A percentile compares a stretch with the other conserved stretches of the same genome.
These are phyloP conservation scores for Sitodiplosis mosellana DNA, from an alignment of 1,140 invertebrate species.

Conservation along the genomic window DNA sequence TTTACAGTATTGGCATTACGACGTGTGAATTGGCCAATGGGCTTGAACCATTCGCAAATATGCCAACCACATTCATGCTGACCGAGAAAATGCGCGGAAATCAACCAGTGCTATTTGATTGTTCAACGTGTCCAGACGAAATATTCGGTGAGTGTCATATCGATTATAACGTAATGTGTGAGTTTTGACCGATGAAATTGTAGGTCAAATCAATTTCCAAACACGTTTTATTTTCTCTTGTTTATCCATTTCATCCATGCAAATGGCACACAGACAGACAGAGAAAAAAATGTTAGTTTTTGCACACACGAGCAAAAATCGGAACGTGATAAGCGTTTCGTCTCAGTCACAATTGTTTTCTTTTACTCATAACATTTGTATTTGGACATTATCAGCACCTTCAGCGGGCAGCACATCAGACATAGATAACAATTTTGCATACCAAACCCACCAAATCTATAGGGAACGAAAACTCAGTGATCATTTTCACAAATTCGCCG, in stretches of 20 bases:
- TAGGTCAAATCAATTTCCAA: too few relatives aligned
- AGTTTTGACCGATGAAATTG: too few relatives aligned
- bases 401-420: constrained; percentile 9
- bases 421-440: constrained; percentile 7
- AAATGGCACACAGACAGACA: too few relatives aligned
- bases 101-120: constrained; percentile 57
- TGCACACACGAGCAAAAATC: too few relatives aligned
- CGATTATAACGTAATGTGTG: constrained; percentile 13
- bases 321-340: constrained; percentile 5
- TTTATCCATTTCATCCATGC: too few relatives aligned
- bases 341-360: neutral
- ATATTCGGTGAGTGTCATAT: constrained; percentile 14
- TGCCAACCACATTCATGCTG: constrained; percentile 69
- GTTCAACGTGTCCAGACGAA: constrained; percentile 39
- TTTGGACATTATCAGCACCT: constrained; percentile 5
- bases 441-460: constrained; percentile 25
- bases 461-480: constrained; percentile 43
- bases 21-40: constrained; percentile 83
- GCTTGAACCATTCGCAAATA: constrained; percentile 63
- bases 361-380: constrained; percentile 8
- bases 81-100: constrained; percentile 72
- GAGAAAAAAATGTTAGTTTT: too few relatives aligned
- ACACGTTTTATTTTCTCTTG: too few relatives aligned
- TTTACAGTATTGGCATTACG: constrained; percentile 76
- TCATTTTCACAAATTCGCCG: constrained; percentile 54